phyloP scores from a whole-genome alignment of 2,797 vertebrate genomes.

The Masticophis lateralis region DNA sequence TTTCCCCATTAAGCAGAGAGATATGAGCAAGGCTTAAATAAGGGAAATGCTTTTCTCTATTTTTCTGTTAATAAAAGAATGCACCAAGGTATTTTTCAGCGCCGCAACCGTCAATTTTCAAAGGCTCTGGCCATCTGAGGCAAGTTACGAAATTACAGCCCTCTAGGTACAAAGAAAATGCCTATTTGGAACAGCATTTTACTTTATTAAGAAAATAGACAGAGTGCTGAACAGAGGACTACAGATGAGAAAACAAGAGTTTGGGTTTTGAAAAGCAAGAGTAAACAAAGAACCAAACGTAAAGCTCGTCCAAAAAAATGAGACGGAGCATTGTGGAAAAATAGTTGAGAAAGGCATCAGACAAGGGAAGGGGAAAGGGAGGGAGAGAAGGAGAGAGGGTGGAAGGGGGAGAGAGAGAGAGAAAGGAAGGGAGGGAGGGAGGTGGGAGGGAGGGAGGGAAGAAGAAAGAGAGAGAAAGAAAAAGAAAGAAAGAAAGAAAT shows the following conservation, averaged over 20 bases:
- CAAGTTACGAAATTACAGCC: neutral
- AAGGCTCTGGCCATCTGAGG: neutral
- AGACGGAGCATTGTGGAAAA: neutral
- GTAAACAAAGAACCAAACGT: neutral
- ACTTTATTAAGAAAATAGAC: neutral
- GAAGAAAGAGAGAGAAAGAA: no score
- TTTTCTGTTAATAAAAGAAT: neutral
- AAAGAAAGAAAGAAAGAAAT: no score
- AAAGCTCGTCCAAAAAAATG: neutral
- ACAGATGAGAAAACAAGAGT: neutral
- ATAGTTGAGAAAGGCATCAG: neutral
- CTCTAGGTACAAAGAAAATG: neutral
- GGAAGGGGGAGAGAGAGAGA: accelerated
- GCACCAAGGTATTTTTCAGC: neutral
- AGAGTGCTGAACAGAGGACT: neutral
- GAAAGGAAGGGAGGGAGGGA: accelerated
- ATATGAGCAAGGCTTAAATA: neutral
- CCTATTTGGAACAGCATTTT: neutral
- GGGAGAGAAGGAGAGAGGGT: neutral
- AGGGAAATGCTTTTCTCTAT: neutral
- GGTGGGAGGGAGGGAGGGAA: no score
- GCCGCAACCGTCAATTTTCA: neutral
- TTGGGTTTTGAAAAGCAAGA: neutral
- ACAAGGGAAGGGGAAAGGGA: neutral
- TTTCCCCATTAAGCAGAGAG: neutral